phyloP scores from a whole-genome alignment of 2,797 vertebrate species.

The Hydrocynus forskahlii region DNA sequence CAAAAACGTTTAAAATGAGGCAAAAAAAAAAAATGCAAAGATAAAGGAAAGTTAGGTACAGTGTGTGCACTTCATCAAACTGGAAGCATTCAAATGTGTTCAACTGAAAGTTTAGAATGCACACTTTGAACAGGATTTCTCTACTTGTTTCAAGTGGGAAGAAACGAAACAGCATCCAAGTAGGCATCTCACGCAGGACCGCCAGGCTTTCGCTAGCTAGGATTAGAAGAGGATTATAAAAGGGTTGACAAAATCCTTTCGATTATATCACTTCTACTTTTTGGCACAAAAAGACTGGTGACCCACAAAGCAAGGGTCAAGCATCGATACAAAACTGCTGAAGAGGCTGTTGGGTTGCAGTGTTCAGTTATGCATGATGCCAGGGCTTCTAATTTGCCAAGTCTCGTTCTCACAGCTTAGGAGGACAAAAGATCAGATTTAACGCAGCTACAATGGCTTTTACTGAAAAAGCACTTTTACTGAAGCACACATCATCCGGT shows the following conservation, averaged over 20 bases:
- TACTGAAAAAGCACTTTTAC: not conserved
- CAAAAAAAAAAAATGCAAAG: too few relatives aligned
- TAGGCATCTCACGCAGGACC: not conserved
- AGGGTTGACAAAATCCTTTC: slow-evolving; percentile 62
- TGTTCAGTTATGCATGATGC: slow-evolving; percentile 54
- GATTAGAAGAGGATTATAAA: slow-evolving; percentile 61
- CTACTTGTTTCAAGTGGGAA: not conserved
- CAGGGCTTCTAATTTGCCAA: slow-evolving; percentile 2
- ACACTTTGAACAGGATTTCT: not conserved
- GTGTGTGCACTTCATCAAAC: too few relatives aligned
- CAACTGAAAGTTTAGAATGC: not conserved
- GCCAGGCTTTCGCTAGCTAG: slow-evolving; percentile 35
- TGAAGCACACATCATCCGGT: not conserved
- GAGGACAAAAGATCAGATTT: slow-evolving; percentile 25
- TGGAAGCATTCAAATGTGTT: too few relatives aligned
- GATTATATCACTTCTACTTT: slow-evolving; percentile 72
- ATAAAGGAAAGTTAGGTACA: too few relatives aligned
- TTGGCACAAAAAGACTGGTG: slow-evolving; percentile 77
- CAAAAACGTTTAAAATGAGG: not conserved
- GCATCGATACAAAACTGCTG: slow-evolving; percentile 77
- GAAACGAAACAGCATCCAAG: not conserved
- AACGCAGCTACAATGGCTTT: not conserved
- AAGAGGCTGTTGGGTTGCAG: slow-evolving; percentile 72
- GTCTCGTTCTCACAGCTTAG: slow-evolving; percentile 19
- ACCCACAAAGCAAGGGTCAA: slow-evolving; percentile 81